Percentiles rank a stretch among this genome's conserved stretches.
Conservation (phyloP, 1,140 invertebrate species). For the Solenopsis invicta region DNA sequence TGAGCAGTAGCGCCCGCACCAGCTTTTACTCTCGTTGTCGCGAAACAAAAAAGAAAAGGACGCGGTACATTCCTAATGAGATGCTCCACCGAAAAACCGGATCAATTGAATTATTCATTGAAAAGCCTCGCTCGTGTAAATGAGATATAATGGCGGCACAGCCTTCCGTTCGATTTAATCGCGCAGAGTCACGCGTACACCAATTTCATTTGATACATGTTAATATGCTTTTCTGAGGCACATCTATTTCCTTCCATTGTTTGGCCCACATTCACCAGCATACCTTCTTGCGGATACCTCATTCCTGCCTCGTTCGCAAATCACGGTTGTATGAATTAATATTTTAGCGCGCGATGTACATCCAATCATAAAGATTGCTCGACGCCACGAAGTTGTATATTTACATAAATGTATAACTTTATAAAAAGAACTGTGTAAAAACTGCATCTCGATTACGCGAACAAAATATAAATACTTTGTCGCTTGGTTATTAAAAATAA, state of each 20-base stretch:
- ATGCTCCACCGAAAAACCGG: constrained; percentile 66
- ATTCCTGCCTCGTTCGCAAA: constrained; percentile 14
- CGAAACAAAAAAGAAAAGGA: background rate
- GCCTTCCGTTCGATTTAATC: constrained; percentile 39
- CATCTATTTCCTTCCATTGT: background rate
- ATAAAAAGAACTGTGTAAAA: constrained; percentile 20
- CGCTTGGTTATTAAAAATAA: constrained; percentile 66
- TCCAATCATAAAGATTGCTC: background rate
- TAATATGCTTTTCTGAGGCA: constrained; percentile 16
- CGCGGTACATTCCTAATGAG: constrained; percentile 70
- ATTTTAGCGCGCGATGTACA: background rate
- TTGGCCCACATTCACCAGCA: background rate
- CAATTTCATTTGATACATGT: background rate
- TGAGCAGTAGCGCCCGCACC: constrained; percentile 3
- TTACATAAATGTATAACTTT: background rate
- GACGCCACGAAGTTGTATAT: background rate
- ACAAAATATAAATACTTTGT: constrained; percentile 79
- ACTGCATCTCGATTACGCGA: constrained; percentile 60
- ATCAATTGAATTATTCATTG: constrained; percentile 74
- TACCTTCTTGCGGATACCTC: background rate
- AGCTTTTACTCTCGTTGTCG: constrained; percentile 52
- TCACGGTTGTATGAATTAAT: constrained; percentile 26
- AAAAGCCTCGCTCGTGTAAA: constrained; percentile 51
- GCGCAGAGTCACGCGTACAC: constrained; percentile 7
- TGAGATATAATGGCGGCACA: constrained; percentile 52